Conservation (phyloP, 2,797 vertebrate species). For the Staurois parvus region DNA sequence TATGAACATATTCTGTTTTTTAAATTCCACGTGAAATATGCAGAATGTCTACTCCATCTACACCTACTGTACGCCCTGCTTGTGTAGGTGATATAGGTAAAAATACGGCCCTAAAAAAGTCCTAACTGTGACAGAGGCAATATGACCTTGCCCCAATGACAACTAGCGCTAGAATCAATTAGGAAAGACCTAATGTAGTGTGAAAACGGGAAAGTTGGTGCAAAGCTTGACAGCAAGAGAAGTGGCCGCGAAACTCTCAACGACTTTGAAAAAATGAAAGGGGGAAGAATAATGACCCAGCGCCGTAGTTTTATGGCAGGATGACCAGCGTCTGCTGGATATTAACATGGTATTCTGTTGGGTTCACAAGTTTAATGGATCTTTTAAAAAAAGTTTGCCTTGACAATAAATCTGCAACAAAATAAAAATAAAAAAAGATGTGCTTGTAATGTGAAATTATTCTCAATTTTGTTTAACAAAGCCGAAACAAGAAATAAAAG, state of each 20-base stretch:
- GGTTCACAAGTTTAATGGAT: slow-evolving; percentile 54
- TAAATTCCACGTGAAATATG: background rate
- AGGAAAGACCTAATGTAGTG: slow-evolving; percentile 45
- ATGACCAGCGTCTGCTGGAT: slow-evolving; percentile 52
- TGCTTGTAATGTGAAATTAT: background rate
- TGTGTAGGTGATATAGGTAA: background rate
- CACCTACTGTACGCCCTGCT: background rate
- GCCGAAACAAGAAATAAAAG: background rate
- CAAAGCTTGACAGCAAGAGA: slow-evolving; percentile 61
- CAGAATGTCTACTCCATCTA: background rate
- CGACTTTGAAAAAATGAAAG: slow-evolving; percentile 57
- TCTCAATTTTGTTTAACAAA: background rate
- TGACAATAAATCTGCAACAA: slow-evolving; percentile 2
- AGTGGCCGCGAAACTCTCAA: slow-evolving; percentile 39
- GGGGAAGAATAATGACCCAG: slow-evolving; percentile 52
- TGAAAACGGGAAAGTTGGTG: slow-evolving; percentile 41
- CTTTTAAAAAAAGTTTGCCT: slow-evolving; percentile 22
- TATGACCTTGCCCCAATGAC: slow-evolving; percentile 56
- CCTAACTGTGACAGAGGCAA: slow-evolving; percentile 22
- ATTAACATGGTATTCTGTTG: slow-evolving; percentile 46
- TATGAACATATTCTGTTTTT: background rate
- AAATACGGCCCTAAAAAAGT: slow-evolving; percentile 3
- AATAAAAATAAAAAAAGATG: slow-evolving; percentile 8
- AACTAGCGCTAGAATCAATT: slow-evolving; percentile 43
- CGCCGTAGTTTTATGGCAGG: slow-evolving; percentile 31